These are phyloP conservation scores for Metaphire vulgaris DNA, from an alignment of 1,140 invertebrate genomes.

Conservation along the genomic window DNA sequence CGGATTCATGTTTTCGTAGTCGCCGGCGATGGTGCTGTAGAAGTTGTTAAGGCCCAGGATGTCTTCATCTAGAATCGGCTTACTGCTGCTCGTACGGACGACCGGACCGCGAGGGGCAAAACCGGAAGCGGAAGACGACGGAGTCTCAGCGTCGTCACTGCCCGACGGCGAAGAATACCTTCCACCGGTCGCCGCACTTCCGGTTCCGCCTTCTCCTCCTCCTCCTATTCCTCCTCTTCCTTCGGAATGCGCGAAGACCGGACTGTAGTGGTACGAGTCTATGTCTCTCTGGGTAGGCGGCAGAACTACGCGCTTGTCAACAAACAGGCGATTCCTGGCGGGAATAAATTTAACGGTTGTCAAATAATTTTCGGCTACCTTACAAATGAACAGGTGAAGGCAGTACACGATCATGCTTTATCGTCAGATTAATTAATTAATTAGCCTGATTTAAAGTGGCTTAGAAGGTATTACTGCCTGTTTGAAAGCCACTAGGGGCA, in stretches of 20 bases:
- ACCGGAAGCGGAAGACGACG: neutral
- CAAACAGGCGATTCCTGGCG: neutral
- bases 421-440: too few species aligned
- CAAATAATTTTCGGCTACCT: too few species aligned
- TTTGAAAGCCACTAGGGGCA: too few species aligned
- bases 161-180: neutral
- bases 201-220: too few species aligned
- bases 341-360: too few species aligned
- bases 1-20: neutral
- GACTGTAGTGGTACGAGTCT: neutral
- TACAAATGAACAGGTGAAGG: too few species aligned
- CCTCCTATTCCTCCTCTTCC: too few species aligned
- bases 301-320: neutral
- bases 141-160: neutral
- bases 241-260: too few species aligned
- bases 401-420: too few species aligned
- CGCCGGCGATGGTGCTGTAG: neutral
- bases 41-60: neutral
- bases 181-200: neutral
- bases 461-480: too few species aligned
- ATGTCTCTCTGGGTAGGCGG: neutral
- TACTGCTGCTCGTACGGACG: neutral
- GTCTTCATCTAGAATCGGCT: neutral
- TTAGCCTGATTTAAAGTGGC: too few species aligned
- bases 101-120: neutral